Conservation (phyloP, 2,113 vertebrate species). For the Pimephales promelas region DNA sequence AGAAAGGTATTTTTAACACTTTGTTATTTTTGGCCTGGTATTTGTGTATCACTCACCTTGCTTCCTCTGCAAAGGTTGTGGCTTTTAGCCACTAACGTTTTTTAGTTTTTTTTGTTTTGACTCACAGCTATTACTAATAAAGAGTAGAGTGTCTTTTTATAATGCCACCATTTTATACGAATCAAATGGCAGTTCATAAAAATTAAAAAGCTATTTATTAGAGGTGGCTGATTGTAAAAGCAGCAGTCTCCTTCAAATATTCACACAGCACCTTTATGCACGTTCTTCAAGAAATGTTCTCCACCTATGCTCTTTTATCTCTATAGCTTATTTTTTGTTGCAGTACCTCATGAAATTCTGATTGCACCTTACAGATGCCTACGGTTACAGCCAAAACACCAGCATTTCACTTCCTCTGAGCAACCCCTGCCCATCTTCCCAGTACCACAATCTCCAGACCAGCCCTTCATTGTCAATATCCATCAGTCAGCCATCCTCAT, state of each 20-base stretch:
- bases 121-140: constrained; percentile 25
- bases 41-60: constrained; percentile 54
- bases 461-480: constrained; percentile 82
- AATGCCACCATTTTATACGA: constrained; percentile 27
- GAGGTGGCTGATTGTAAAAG: not conserved
- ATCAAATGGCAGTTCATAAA: constrained; percentile 9
- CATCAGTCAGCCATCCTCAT: constrained; percentile 79
- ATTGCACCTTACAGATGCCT: constrained; percentile 84
- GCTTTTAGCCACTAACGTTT: constrained; percentile 32
- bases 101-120: too few relatives aligned
- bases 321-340: not conserved
- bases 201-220: not conserved
- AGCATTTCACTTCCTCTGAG: constrained; percentile 82
- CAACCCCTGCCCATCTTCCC: constrained; percentile 81
- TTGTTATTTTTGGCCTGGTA: constrained; percentile 64
- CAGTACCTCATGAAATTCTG: not conserved
- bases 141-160: not conserved
- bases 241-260: not conserved
- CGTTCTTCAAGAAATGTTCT: not conserved
- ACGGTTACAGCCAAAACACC: constrained; percentile 83
- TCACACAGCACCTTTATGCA: not conserved
- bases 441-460: constrained; percentile 89
- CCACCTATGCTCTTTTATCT: not conserved
- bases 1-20: constrained; percentile 50
- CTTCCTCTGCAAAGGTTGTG: constrained; percentile 56